Base-by-base conservation (phyloP, 2,797 vertebrate genomes). In the Pantherophis alleghaniensis region DNA sequence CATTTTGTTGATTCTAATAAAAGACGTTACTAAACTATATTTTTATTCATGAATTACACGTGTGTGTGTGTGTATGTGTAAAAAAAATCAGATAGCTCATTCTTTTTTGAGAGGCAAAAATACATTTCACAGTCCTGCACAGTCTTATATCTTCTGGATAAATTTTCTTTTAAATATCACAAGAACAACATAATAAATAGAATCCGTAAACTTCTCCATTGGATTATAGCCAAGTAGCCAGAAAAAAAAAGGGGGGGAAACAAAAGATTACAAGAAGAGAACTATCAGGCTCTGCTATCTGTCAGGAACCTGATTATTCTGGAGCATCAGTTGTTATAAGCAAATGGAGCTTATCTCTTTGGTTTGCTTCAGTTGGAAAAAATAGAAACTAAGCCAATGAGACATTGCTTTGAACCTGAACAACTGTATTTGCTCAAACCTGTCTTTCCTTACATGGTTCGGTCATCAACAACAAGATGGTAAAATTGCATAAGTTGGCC, bases 81-180 rank as follows among this genome's bases (percentile, higher is more conserved):
- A 56, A 9, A 87, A 56, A n/a, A 89, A 83, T 87, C 93, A 94
- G 95, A 96, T 11, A 63, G 95, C 66, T 92, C 93, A 90, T 88
- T 66, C 92, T 96, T 94, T 90, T 96, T 97, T 97, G 95, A 97
- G 96, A 97, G 97, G 95, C 94, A 96, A 97, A 94, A 96, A 94
- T 96, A 94, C 95, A 96, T 98, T 97, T 97, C 97, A 97, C 97
- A 97, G 96, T 95, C 95, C 95, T 96, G 97, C 97, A 96, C 96
- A 97, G 96, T 98, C 66, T 97, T 98, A 98, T 97, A 97, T 97
- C 97, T 97, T 98, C 96, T 94, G 96, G 97, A 97, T 97, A 95
- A 97, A 97, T 96, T 98, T 98, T 96, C 98, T 97, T 98, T 98
- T 98, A 98, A 98, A 96, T 96, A 96, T 96, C 95, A 96, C 94